phyloP scores from a whole-genome alignment of 1,140 invertebrate species.

The Drosophila persimilis region DNA sequence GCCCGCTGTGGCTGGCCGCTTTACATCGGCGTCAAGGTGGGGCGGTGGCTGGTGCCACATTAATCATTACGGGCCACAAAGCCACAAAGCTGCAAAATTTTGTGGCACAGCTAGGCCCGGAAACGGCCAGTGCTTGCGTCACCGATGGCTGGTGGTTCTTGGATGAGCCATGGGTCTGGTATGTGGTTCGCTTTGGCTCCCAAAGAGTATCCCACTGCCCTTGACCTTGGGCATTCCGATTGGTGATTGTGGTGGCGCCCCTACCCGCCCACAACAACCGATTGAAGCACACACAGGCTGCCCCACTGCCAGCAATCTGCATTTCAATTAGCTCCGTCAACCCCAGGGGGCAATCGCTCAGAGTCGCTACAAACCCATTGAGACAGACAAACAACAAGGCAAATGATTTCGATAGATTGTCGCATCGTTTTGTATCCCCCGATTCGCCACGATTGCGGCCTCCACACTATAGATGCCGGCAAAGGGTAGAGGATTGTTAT shows the following conservation, averaged over 20 bases:
- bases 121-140: slow-evolving; percentile 32
- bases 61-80: slow-evolving; percentile 60
- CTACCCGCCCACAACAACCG: too few species aligned
- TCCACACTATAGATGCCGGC: too few species aligned
- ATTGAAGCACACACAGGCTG: slow-evolving; percentile 20
- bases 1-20: slow-evolving; percentile 19
- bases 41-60: slow-evolving; percentile 29
- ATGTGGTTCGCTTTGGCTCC: slow-evolving; percentile 13
- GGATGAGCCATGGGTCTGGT: slow-evolving; percentile 32
- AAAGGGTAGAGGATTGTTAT: too few species aligned
- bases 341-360: slow-evolving; percentile 15
- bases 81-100: slow-evolving; percentile 9
- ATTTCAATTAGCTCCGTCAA: slow-evolving; percentile 34
- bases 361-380: slow-evolving; percentile 40
- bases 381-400: slow-evolving; percentile 13
- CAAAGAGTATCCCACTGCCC: neutral
- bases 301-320: slow-evolving; percentile 34
- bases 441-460: too few species aligned
- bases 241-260: neutral
- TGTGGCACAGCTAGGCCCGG: slow-evolving; percentile 14
- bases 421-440: neutral
- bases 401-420: slow-evolving; percentile 4
- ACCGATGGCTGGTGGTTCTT: slow-evolving; percentile 4
- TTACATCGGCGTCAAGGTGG: slow-evolving; percentile 43
- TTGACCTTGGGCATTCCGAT: slow-evolving; percentile 10